Base-by-base conservation (phyloP, 2,797 vertebrate species). In the Philypnodon macrostomus region DNA sequence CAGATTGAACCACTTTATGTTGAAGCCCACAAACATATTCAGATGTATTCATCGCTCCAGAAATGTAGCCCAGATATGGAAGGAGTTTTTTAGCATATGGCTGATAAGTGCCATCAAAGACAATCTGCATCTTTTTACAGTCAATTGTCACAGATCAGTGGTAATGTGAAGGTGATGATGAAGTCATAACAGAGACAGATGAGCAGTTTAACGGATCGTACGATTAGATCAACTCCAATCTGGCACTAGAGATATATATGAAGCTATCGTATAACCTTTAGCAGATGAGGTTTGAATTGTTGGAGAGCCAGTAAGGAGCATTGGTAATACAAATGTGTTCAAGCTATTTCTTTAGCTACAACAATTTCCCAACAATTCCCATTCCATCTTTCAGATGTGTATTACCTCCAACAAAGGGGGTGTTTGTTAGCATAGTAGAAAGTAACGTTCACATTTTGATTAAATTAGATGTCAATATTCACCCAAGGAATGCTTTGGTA, bases 41-140 rank as follows among this genome's bases (percentile, higher is more conserved):
- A 63, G 48, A 72, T 61, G 16, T 67, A 68, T 74, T 69, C 70
- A 47, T 19, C 50, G 63, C 38, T 10, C 30, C 16, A 63, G 38
- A 33, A 49, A 60, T 58, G 3, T 34, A n/a, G 26, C n/a, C 46
- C 35, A 56, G 18, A 23, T 17, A 11, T 37, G 8, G 49, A n/a
- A n/a, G 14, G 61, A 24, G 38, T 59, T 11, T 32, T 7, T n/a
- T 31, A 53, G 47, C 64, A 39, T 36, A 47, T 51, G 53, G 35
- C 39, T 17, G 38, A 48, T 68, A 38, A 49, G 39, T 27, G 5
- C 41, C 13, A 34, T 54, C 33, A 34, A 40, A 53, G 7, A 24
- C 17, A 37, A 9, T 46, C 50, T 37, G 17, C 30, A 7, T 47
- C 41, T 45, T 40, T 35, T 47, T 58, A 56, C 54, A 12, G 26